Percentiles rank a stretch among this genome's conserved stretches.
Evolutionary conservation across 2,797 vertebrate genomes (phyloP).

Genomic region (Arctocebus calabarensis): DNA sequence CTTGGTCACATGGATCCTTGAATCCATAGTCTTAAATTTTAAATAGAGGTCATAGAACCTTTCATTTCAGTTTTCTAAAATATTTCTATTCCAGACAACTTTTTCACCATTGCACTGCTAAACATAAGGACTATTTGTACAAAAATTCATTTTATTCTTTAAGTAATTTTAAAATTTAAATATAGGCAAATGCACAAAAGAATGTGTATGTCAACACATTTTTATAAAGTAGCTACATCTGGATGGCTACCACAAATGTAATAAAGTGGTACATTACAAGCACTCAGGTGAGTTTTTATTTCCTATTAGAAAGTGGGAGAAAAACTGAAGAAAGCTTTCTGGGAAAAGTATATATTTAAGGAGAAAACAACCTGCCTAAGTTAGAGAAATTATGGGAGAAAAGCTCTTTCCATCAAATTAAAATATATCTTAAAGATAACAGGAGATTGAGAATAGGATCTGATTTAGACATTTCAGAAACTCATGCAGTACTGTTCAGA

Average conservation of each 20-base stretch:
- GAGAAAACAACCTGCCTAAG: neutral
- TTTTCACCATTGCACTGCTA: neutral
- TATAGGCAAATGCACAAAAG: neutral
- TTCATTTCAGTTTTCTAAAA: neutral
- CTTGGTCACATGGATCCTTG: neutral
- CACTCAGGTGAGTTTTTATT: neutral
- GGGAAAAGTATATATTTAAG: neutral
- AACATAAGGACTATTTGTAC: neutral
- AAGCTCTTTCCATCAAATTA: neutral
- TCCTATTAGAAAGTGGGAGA: neutral
- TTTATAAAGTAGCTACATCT: neutral
- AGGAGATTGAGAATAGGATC: neutral
- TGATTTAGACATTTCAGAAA: neutral
- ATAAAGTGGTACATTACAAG: neutral
- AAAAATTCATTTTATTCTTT: neutral
- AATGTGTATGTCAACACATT: neutral
- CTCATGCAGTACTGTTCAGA: neutral
- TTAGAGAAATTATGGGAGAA: neutral
- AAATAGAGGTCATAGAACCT: neutral
- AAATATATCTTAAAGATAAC: slow-evolving; percentile 7
- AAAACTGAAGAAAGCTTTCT: neutral
- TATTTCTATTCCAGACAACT: neutral
- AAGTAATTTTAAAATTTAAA: neutral
- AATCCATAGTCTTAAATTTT: neutral
- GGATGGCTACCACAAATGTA: neutral